Evolutionary conservation across 2,888 invertebrate species (phyloP).

Genomic region (Drosophila macrothrix): DNA sequence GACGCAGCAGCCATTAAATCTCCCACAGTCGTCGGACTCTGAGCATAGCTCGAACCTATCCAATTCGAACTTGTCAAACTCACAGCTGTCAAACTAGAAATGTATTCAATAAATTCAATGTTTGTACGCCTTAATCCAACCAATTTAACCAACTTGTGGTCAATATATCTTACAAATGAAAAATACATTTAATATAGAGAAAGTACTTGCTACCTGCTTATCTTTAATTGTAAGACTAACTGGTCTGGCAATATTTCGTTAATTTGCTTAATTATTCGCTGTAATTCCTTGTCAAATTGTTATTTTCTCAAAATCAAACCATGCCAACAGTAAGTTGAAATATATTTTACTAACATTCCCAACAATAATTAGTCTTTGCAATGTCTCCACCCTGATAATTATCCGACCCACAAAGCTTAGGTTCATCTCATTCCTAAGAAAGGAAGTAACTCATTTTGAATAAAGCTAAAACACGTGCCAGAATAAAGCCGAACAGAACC

Average conservation of each 20-base stretch:
- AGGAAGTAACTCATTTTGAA: constrained; percentile 56
- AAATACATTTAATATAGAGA: constrained; percentile 38
- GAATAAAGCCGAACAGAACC: constrained; percentile 23
- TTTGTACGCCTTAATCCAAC: constrained; percentile 7
- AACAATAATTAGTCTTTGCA: background rate
- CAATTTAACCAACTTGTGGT: constrained; percentile 28
- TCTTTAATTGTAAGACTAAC: background rate
- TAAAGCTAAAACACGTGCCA: constrained; percentile 64
- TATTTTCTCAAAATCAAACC: background rate
- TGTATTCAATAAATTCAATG: background rate
- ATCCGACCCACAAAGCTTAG: background rate
- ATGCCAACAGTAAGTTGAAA: background rate
- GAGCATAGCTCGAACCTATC: constrained; percentile 70
- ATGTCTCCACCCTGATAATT: background rate
- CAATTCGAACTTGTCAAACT: constrained; percentile 53
- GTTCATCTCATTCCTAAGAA: constrained; percentile 50
- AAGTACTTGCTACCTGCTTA: background rate
- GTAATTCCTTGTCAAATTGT: background rate
- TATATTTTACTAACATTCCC: background rate
- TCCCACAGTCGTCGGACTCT: constrained; percentile 62
- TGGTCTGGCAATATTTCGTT: background rate
- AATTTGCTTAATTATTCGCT: background rate
- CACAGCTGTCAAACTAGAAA: constrained; percentile 52
- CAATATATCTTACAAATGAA: constrained; percentile 46
- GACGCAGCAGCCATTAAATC: constrained; percentile 52